Evolutionary conservation across 2,113 vertebrate genomes (phyloP).

Genomic region (Cheirogaleus medius): DNA sequence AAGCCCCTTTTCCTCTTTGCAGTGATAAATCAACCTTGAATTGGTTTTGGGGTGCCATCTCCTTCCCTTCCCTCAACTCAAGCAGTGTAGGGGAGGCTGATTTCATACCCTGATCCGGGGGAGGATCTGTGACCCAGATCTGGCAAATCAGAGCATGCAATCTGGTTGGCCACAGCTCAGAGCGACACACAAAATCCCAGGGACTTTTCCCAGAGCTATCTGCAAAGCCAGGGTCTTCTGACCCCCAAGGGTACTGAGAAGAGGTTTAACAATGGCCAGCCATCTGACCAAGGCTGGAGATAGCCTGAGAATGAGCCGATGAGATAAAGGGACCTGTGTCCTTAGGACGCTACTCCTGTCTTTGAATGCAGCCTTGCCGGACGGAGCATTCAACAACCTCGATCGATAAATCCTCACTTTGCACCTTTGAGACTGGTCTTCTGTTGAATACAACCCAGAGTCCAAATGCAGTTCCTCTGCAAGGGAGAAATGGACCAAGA

Average conservation of each 20-base stretch:
- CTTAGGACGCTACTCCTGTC: background rate
- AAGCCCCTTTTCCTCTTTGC: background rate
- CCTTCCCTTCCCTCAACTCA: background rate
- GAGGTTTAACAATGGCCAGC: background rate
- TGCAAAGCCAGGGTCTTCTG: background rate
- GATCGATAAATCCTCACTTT: background rate
- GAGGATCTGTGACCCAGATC: background rate
- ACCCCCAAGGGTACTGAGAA: background rate
- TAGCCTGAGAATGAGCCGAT: background rate
- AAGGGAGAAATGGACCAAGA: background rate
- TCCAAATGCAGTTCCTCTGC: background rate
- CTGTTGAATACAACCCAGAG: background rate
- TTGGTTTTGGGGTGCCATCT: background rate
- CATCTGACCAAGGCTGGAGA: background rate
- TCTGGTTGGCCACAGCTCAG: background rate
- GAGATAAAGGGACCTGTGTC: background rate
- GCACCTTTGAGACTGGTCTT: background rate
- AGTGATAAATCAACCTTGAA: background rate
- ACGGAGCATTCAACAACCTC: background rate
- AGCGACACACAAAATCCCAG: background rate
- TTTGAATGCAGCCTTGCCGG: background rate
- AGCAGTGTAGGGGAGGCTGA: background rate
- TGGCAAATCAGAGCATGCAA: background rate
- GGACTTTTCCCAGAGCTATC: background rate
- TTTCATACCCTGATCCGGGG: background rate